Conservation (phyloP, 2,888 invertebrate genomes). For the Sipha maydis region DNA sequence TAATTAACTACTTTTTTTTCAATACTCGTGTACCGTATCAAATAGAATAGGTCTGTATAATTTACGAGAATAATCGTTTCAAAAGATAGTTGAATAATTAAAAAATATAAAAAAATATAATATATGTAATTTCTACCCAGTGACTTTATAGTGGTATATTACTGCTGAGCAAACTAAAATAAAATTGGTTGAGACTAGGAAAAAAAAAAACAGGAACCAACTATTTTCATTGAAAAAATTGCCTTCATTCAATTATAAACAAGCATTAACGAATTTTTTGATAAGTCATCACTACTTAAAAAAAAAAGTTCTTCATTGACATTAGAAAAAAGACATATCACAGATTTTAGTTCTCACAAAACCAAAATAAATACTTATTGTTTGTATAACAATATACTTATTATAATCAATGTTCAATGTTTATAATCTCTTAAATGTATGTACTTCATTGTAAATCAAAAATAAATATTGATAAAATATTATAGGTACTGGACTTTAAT, state of each 20-base stretch:
- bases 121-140: background rate
- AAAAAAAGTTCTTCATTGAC: background rate
- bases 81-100: conserved; percentile 3
- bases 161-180: conserved; percentile 18
- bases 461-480: background rate
- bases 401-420: background rate
- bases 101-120: conserved; percentile 1
- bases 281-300: background rate
- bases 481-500: background rate
- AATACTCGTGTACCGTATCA: background rate
- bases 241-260: background rate
- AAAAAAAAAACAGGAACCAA: conserved; percentile 22
- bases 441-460: too few species aligned
- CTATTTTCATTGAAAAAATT: conserved; percentile 13
- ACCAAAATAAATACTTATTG: background rate
- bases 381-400: background rate
- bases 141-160: background rate
- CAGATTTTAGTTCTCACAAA: background rate
- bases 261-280: background rate
- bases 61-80: background rate
- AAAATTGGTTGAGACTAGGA: background rate
- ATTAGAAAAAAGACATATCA: background rate
- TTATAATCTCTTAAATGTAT: too few species aligned
- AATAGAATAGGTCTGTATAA: background rate
- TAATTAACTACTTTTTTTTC: conserved; percentile 25